Base-by-base conservation (phyloP, 1,140 invertebrate species). In the Rhagoletis pomonella region DNA sequence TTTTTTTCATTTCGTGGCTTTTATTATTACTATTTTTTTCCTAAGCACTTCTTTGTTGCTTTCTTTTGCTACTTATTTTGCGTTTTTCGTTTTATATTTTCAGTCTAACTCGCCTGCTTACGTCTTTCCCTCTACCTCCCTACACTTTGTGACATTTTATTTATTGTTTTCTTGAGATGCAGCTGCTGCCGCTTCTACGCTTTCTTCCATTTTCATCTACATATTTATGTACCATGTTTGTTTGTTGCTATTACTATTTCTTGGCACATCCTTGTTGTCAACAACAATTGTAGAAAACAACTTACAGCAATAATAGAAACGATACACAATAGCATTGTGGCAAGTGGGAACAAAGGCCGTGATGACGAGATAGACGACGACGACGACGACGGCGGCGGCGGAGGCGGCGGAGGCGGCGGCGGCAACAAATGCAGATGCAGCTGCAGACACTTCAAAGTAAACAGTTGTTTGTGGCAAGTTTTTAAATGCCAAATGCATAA, bases 251-350 rank as follows among this genome's bases (percentile, higher is more conserved):
- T 81, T 81, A 10, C 19, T 81, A 55, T 81, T 81, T 81, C 73
- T 81, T 81, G 73, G 47, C 73, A 81, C 73, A 81, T 81, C 73
- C 73, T 29, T 81, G 47, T 81, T 81, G 73, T 81, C 73, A 81
- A 81, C 73, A 81, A 81, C 47, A 81, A 81, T 81, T 81, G 73
- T 44, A 10, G 10, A 19, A 14, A 19, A 81, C 73, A 81, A 81
- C 73, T 81, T 81, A 58, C 73, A 81, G 55, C 73, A 81, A 58
- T 81, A 9, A 81, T 81, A 3, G 47, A 81, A 81, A n/a, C 73
- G 73, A 9, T 44, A 50, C 73, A 81, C 73, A 81, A 81, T 81
- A 19, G 73, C 73, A 55, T 81, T 81, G 73, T 81, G 73, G 73
- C 73, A 55, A 55, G 73, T 9, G 55, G n/a, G 39, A 58, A 19